Conservation (phyloP, 2,113 vertebrate species). For the Epinephelus moara region DNA sequence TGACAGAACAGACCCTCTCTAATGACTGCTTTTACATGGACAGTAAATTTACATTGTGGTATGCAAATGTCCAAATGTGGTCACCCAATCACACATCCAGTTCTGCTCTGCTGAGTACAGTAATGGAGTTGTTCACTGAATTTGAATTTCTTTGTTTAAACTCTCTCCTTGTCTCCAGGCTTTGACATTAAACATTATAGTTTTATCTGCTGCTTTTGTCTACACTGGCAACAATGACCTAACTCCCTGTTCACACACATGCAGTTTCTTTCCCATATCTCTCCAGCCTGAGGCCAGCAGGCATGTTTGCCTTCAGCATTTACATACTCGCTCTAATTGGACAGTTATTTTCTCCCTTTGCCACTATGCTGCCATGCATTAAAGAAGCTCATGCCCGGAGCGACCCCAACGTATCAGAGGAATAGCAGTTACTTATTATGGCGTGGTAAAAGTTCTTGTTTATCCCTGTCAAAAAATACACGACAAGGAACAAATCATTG, state of each 20-base stretch:
- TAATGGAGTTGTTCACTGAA: background rate
- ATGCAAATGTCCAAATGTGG: background rate
- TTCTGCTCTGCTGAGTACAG: background rate
- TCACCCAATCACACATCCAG: background rate
- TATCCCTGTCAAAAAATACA: background rate
- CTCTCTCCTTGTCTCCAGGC: background rate
- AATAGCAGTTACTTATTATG: background rate
- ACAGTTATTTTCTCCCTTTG: slow-evolving; percentile 5
- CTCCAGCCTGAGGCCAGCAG: background rate
- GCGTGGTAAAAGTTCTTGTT: background rate
- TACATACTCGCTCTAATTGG: background rate
- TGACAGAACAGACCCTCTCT: background rate
- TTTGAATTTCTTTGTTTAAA: too few relatives aligned
- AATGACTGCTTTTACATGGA: background rate
- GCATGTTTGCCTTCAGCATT: background rate
- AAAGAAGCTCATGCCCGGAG: background rate
- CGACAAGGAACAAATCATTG: background rate
- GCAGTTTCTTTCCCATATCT: background rate
- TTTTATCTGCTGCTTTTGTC: background rate
- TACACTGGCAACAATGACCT: background rate
- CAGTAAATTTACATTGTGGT: background rate
- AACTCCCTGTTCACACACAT: background rate
- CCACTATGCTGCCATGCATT: background rate
- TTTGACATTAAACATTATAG: background rate
- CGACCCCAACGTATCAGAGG: background rate